Conservation (phyloP, 2,888 invertebrate genomes). For the Chymomyza fuscimana region DNA sequence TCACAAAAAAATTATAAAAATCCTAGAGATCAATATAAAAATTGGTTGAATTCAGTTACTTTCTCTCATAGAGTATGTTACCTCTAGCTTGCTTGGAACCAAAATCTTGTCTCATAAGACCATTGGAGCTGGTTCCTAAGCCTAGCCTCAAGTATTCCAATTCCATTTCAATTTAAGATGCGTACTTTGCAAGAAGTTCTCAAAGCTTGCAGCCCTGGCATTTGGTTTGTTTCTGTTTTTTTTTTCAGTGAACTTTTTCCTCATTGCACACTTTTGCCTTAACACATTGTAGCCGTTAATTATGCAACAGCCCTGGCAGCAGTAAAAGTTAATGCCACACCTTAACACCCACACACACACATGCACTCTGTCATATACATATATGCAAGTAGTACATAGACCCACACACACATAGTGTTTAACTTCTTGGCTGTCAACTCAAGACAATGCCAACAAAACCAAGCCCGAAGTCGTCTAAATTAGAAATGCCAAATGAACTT, state of each 20-base stretch:
- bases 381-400: not conserved
- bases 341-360: not conserved
- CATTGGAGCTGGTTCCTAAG: no score
- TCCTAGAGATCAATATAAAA: no score
- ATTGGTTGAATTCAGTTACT: no score
- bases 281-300: constrained; percentile 70
- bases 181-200: no score
- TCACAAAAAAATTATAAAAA: no score
- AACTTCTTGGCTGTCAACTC: constrained; percentile 21
- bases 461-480: constrained; percentile 45
- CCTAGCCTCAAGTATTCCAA: no score
- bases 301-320: constrained; percentile 45
- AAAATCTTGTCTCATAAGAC: no score
- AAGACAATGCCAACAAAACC: constrained; percentile 39
- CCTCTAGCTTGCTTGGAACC: no score
- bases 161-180: no score
- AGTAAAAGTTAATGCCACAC: not conserved
- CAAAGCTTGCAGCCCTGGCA: not conserved
- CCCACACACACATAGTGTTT: not conserved
- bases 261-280: constrained; percentile 58
- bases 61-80: no score
- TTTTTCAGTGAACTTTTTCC: constrained; percentile 63
- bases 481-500: constrained; percentile 69
- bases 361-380: not conserved
- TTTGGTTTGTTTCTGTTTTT: constrained; percentile 6